Percentiles rank a stretch among this genome's conserved stretches.
Conservation (phyloP, 2,797 vertebrate genomes). For the Phrynocephalus guinanensis region DNA sequence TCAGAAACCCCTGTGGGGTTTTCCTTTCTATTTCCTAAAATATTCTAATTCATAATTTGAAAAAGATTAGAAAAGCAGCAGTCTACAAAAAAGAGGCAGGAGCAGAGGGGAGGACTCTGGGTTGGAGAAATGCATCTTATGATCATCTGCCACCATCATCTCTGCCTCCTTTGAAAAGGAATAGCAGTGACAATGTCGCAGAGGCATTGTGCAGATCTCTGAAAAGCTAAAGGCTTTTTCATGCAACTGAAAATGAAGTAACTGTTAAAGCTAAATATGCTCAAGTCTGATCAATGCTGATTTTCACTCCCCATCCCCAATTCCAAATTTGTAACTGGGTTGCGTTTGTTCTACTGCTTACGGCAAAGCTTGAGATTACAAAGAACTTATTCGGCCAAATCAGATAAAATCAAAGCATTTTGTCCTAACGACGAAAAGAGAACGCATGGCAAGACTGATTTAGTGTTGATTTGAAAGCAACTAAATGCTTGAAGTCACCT, state of each 20-base stretch:
- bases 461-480: not conserved
- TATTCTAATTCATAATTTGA: no score
- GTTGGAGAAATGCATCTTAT: not conserved
- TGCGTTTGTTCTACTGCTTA: not conserved
- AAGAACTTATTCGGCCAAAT: not conserved
- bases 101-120: no score
- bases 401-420: not conserved
- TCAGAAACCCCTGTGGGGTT: not conserved
- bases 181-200: no score
- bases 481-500: not conserved
- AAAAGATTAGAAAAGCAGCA: not conserved
- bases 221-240: no score
- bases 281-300: not conserved
- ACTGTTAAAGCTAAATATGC: not conserved
- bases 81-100: not conserved
- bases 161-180: no score
- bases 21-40: not conserved
- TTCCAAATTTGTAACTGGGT: not conserved
- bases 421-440: not conserved
- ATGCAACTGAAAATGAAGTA: no score
- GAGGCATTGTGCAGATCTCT: no score
- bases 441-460: not conserved
- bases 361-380: not conserved
- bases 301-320: not conserved
- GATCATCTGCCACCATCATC: not conserved